Percentiles rank a stretch among this genome's conserved stretches.
These are phyloP conservation scores for Leptinotarsa haldemani DNA, from an alignment of 2,888 invertebrate species.

Conservation along the genomic window DNA sequence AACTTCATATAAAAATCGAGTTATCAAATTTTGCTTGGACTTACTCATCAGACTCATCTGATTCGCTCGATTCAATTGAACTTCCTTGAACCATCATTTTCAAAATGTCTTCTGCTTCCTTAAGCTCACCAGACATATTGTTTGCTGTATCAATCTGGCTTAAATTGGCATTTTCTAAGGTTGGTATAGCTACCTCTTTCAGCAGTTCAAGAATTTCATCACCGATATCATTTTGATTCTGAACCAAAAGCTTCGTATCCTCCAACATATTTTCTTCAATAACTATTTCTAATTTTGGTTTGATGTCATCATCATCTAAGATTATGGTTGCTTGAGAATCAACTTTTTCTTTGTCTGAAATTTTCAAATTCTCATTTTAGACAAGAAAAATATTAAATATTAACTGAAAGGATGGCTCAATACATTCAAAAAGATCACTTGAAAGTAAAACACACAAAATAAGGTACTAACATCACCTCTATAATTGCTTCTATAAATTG, in stretches of 20 bases:
- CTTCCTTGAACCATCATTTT: conserved; percentile 15
- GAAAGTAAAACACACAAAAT: no score
- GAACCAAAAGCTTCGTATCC: background rate
- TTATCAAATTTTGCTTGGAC: background rate
- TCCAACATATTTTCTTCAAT: background rate
- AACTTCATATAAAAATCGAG: background rate
- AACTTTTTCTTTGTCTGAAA: conserved; percentile 2
- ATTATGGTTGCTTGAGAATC: conserved; percentile 18
- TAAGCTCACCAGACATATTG: background rate
- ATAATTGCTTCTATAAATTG: no score
- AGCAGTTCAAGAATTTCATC: conserved; percentile 38
- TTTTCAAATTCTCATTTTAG: background rate
- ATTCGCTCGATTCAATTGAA: conserved; percentile 23
- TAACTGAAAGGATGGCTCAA: no score
- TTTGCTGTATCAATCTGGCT: background rate
- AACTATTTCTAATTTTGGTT: conserved; percentile 21
- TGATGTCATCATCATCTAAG: conserved; percentile 7
- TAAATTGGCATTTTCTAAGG: background rate
- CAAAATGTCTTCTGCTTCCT: conserved; percentile 20
- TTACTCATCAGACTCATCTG: conserved; percentile 28
- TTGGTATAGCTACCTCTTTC: conserved; percentile 27
- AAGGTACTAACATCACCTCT: no score
- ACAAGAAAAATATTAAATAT: background rate
- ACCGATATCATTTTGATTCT: conserved; percentile 20
- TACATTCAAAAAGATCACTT: no score